Evolutionary conservation across 1,140 invertebrate species (phyloP).

Genomic region (Eueides isabella): DNA sequence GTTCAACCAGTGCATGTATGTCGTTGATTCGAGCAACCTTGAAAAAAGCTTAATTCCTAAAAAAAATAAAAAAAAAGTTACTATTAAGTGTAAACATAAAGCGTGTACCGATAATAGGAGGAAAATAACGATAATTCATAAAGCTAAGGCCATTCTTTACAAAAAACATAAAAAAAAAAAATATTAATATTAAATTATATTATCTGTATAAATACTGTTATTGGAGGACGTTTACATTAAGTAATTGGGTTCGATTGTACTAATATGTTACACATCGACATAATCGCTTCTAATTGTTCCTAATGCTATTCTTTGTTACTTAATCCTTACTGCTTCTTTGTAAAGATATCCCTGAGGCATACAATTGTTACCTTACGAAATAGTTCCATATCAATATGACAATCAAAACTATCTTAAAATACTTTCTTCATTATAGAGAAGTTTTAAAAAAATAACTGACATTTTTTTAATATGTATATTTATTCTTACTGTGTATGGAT

Average conservation of each 20-base stretch:
- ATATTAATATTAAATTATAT: background rate
- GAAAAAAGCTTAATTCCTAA: background rate
- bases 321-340: background rate
- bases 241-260: slow-evolving; percentile 3
- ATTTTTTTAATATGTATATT: background rate
- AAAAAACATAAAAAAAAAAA: background rate
- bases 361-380: background rate
- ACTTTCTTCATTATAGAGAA: background rate
- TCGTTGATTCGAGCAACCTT: background rate
- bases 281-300: slow-evolving; percentile 11
- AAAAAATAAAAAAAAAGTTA: background rate
- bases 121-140: too few relatives aligned
- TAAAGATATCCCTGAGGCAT: background rate
- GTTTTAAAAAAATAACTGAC: background rate
- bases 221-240: background rate
- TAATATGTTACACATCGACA: slow-evolving; percentile 4
- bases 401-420: too few relatives aligned
- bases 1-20: background rate
- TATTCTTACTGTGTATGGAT: too few relatives aligned
- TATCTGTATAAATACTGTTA: background rate
- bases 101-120: too few relatives aligned
- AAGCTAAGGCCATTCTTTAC: background rate
- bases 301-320: slow-evolving; percentile 12
- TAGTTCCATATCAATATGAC: background rate
- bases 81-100: background rate